phyloP scores from a whole-genome alignment of 2,113 vertebrate genomes.

The Lepisosteus osseus region DNA sequence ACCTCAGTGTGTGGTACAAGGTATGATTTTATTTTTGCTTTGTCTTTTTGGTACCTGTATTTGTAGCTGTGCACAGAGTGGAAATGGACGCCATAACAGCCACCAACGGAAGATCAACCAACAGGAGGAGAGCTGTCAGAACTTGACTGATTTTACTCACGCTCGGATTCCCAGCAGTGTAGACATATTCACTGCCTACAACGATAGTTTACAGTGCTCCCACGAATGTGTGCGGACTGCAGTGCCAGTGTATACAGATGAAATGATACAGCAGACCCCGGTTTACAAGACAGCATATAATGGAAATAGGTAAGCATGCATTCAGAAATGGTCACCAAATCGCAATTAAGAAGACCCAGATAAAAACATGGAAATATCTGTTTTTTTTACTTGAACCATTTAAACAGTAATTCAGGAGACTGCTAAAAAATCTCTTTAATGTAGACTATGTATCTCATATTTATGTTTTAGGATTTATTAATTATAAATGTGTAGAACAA shows the following conservation, averaged over 20 bases:
- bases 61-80: conserved; percentile 89
- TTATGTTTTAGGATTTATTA: no score
- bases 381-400: background rate
- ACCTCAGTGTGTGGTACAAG: conserved; percentile 40
- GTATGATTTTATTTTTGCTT: conserved; percentile 78
- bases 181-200: conserved; percentile 98
- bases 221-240: conserved; percentile 90
- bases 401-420: background rate
- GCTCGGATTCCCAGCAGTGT: conserved; percentile 90
- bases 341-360: background rate
- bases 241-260: conserved; percentile 84
- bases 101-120: conserved; percentile 95
- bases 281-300: conserved; percentile 92
- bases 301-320: conserved; percentile 83
- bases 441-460: no score
- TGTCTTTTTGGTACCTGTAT: conserved; percentile 75
- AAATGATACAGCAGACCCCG: conserved; percentile 82
- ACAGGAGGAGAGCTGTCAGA: conserved; percentile 98
- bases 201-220: conserved; percentile 93
- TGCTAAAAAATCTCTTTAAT: no score
- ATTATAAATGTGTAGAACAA: no score
- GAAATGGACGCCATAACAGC: conserved; percentile 84
- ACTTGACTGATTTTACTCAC: conserved; percentile 91
- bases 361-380: background rate
- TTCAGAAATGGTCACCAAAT: background rate